phyloP scores from a whole-genome alignment of 2,797 vertebrate genomes.

The Neopelma chrysocephalum region DNA sequence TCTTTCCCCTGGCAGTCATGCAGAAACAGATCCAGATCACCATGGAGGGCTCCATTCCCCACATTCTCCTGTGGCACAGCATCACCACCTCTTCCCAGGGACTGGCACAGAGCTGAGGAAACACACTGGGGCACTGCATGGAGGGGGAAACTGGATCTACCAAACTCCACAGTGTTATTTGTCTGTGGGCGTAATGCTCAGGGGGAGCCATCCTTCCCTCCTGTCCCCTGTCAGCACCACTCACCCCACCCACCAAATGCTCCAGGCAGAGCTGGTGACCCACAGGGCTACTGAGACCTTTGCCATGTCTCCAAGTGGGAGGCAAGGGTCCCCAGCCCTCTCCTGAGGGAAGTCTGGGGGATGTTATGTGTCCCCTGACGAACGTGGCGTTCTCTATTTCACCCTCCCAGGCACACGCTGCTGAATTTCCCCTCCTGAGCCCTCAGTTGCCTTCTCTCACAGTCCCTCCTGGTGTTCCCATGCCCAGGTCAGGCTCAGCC shows the following conservation, averaged over 20 bases:
- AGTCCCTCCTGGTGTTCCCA: neutral
- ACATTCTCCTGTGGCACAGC: fast-evolving
- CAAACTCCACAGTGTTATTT: fast-evolving
- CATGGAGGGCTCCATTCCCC: neutral
- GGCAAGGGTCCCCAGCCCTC: neutral
- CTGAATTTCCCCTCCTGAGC: neutral
- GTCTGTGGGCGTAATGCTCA: neutral
- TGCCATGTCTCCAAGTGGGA: fast-evolving
- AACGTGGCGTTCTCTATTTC: fast-evolving
- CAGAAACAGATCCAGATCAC: neutral
- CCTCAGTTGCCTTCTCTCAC: neutral
- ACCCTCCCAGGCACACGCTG: fast-evolving
- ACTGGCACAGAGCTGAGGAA: neutral
- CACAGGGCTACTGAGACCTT: neutral
- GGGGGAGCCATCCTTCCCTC: neutral
- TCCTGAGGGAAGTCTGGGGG: neutral
- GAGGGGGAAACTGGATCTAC: neutral
- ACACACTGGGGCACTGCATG: fast-evolving
- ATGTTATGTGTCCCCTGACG: fast-evolving
- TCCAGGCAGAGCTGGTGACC: neutral
- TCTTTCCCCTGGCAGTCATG: neutral
- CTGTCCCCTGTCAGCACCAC: fast-evolving
- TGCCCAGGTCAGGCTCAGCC: neutral
- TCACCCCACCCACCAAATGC: neutral
- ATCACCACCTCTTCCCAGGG: neutral